Evolutionary conservation across 2,113 vertebrate species (phyloP), one percentile per base, ranked within the genome.

Genomic region (Hydrolagus affinis): DNA sequence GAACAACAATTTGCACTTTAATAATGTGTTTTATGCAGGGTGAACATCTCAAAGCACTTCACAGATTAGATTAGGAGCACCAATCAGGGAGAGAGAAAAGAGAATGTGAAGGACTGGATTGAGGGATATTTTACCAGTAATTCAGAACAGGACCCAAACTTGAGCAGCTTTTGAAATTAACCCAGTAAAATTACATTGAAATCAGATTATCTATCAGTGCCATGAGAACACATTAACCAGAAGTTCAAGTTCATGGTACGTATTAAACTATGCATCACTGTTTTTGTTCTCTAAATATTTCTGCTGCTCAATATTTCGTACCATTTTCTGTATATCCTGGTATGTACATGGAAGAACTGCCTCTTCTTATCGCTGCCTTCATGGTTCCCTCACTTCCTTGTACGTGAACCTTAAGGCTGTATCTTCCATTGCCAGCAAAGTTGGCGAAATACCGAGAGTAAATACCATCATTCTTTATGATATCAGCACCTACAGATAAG

Each of bases 391-490:
- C 86, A 64, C 85, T 85, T 74, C 89, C 90, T 12, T 44, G 70
- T 68, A 90, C 92, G 72, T 17, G 86, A 7, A 92, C 89, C 88
- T 93, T 92, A 86, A 92, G 85, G 86, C 87, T 90, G 8, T 90
- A 90, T 87, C 87, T 92, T 21, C 91, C 92, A 85, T 78, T 88
- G 80, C 19, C 73, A 75, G 85, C 44, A 28, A 93, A 88, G 62
- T 88, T 85, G 86, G 90, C 90, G 85, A 93, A 91, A 87, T 92
- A 92, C 85, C 87, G 91, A 2, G 92, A 93, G 88, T 94, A 94
- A 85, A 92, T 86, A 1, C 92, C 91, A 87, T 94, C 91, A 86
- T 90, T 78, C 89, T 89, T 90, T 21, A 88, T 85, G 86, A 86
- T 21, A 87, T 94, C 92, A 85, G 92, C 92, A 88, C 90, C 91